A percentile compares a stretch with the other conserved stretches of the same genome.
phyloP scores from a whole-genome alignment of 2,888 invertebrate species.

The Ischnura elegans region DNA sequence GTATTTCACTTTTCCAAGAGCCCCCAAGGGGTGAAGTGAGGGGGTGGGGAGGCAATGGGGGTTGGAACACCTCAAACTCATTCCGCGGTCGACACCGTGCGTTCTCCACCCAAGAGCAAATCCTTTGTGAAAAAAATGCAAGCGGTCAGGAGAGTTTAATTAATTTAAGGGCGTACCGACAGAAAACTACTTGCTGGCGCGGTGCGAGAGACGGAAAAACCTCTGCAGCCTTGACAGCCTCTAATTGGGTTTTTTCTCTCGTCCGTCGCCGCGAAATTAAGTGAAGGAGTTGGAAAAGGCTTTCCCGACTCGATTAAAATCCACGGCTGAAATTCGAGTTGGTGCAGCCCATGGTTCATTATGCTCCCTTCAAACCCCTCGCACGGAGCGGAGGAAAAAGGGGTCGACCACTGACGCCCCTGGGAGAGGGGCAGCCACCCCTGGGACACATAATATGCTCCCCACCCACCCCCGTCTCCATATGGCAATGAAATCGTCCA shows the following conservation, averaged over 20 bases:
- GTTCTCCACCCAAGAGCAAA: background rate
- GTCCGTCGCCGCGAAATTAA: background rate
- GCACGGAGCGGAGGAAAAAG: background rate
- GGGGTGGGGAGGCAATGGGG: background rate
- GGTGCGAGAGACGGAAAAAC: background rate
- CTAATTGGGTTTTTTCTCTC: constrained; percentile 33
- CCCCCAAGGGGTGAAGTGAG: background rate
- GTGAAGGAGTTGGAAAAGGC: background rate
- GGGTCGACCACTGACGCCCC: too few species aligned
- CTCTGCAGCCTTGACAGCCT: background rate
- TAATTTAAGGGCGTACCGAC: constrained; percentile 5
- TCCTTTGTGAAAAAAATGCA: background rate
- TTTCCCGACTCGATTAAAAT: background rate
- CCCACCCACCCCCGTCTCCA: too few species aligned
- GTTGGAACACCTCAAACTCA: background rate
- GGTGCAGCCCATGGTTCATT: background rate
- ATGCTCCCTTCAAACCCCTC: background rate
- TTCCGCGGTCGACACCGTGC: constrained; percentile 1
- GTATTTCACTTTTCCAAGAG: too few species aligned
- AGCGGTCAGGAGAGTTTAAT: constrained; percentile 8
- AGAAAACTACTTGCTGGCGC: background rate
- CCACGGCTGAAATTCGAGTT: background rate
- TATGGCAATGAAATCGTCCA: too few species aligned
- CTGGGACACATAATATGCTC: too few species aligned
- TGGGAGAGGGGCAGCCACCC: too few species aligned